phyloP scores from a whole-genome alignment of 2,113 vertebrate genomes.

The Orycteropus afer region DNA sequence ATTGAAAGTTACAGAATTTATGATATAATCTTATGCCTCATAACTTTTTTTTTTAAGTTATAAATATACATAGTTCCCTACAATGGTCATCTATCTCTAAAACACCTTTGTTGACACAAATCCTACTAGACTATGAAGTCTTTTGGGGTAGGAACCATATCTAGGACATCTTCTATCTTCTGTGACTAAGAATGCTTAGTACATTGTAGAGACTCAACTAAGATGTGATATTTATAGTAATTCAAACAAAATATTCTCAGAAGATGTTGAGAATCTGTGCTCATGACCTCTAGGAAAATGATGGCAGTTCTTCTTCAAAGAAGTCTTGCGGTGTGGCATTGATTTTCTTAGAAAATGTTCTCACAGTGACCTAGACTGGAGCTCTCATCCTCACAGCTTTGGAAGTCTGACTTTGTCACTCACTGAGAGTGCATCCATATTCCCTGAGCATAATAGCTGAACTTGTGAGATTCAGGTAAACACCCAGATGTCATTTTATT shows the following conservation, averaged over 20 bases:
- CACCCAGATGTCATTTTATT: neutral
- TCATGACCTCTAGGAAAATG: neutral
- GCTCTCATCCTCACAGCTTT: neutral
- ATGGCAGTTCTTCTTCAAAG: neutral
- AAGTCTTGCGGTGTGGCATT: neutral
- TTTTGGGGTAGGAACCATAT: neutral
- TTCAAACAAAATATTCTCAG: neutral
- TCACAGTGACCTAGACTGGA: neutral
- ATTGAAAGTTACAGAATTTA: neutral
- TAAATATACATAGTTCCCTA: neutral
- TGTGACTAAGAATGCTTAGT: neutral
- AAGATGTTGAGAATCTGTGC: neutral
- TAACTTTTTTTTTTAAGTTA: neutral
- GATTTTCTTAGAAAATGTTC: neutral
- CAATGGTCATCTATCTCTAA: neutral
- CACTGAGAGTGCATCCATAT: neutral
- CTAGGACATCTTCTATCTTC: neutral
- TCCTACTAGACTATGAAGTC: neutral
- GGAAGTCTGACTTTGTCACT: neutral
- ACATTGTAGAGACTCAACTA: neutral
- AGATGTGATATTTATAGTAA: slow-evolving; percentile 15
- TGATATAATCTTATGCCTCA: neutral
- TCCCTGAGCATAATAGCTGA: neutral
- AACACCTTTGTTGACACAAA: neutral
- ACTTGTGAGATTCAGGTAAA: neutral